Evolutionary conservation across 2,888 invertebrate species (phyloP), one percentile per base, ranked within the genome.

Genomic region (Synanthedon andrenaeformis): DNA sequence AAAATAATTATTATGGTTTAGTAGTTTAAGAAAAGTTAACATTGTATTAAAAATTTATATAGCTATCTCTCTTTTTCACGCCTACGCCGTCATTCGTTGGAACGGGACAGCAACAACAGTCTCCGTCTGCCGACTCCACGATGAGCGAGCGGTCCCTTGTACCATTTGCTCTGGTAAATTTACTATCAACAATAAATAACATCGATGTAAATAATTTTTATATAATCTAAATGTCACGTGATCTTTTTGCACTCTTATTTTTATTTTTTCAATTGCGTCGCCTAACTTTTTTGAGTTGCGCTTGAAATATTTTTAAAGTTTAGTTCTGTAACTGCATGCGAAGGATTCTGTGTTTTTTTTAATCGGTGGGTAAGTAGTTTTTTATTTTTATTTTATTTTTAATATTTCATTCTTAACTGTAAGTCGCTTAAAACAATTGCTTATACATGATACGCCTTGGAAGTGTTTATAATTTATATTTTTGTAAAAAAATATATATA

Each of bases 91-190:
- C 56, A 41, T 59, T 58, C 60, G 60, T 72, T 65, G 70, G 73
- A 71, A 74, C 55, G 74, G 64, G 67, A 72, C 84, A 84, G 69
- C 87, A 86, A 60, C 83, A 84, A 65, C 88, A 88, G 59, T 88
- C 88, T 1, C 88, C 88, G 13, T 88, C 88, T 45, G 88, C 88
- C 14, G 88, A 88, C 68, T 88, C 88, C 6, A 88, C 88, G 11
- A 87, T 88, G 87, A 88, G 88, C 76, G 88, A 88, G 71, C 67
- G 88, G 62, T 88, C 88, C 14, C 77, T 86, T 57, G 85, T 86
- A 57, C 88, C 88, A 51, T 88, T 82, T 76, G 86, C 82, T 69
- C 79, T 88, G 88, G 88, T 88, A 88, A 88, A 80, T 83, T 82
- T 82, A 78, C 76, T 82, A 72, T 77, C 79, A 66, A 70, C 74